Conservation (phyloP, 1,140 invertebrate genomes). For the Babylonia areolata region DNA sequence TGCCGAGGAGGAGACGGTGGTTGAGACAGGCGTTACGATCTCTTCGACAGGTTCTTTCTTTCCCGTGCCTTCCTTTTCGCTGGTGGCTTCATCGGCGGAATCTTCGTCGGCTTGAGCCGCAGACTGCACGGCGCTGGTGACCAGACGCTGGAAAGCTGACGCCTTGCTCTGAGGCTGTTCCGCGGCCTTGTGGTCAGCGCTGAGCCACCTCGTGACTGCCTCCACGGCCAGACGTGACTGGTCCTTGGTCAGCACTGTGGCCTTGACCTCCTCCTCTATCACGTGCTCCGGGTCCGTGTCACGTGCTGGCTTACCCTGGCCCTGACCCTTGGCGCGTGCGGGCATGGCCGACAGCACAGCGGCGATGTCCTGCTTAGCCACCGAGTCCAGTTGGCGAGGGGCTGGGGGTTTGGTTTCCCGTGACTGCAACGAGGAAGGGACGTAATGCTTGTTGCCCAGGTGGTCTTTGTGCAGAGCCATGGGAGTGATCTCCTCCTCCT, state of each 20-base stretch:
- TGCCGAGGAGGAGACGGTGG: not conserved
- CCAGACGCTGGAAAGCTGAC: conserved; percentile 19
- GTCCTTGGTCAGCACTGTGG: conserved; percentile 22
- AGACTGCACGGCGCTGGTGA: not conserved
- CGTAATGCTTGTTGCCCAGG: conserved; percentile 29
- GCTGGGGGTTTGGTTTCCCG: not conserved
- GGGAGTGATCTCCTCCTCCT: conserved; percentile 27
- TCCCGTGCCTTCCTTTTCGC: not conserved
- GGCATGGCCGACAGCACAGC: conserved; percentile 18
- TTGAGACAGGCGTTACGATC: not conserved
- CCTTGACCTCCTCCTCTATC: conserved; percentile 21
- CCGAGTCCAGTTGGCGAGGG: not conserved
- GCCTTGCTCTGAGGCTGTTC: not conserved
- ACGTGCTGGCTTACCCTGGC: not conserved
- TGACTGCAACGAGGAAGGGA: no score
- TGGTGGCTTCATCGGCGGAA: not conserved
- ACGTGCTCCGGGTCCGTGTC: not conserved
- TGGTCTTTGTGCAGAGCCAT: conserved; percentile 33
- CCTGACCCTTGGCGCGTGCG: not conserved
- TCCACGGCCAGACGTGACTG: no score
- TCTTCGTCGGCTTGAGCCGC: not conserved
- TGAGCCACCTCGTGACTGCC: conserved; percentile 23
- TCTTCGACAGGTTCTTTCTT: not conserved
- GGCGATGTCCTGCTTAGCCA: conserved; percentile 30
- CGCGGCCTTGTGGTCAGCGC: not conserved